phyloP scores from a whole-genome alignment of 1,140 invertebrate species.

The Bombyx mandarina region DNA sequence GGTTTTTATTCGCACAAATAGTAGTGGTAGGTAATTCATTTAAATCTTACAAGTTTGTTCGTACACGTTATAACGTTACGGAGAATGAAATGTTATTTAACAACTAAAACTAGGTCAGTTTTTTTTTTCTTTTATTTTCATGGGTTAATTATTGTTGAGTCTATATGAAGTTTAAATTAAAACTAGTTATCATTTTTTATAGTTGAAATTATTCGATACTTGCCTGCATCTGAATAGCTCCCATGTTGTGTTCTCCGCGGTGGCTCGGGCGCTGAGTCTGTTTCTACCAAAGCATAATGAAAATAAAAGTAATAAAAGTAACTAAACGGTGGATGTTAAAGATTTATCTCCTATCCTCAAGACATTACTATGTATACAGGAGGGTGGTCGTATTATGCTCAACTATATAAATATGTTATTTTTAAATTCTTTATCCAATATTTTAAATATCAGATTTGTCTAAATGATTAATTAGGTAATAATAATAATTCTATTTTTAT shows the following conservation, averaged over 20 bases:
- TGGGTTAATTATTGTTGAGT: not conserved
- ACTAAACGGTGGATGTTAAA: constrained; percentile 15
- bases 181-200: not conserved
- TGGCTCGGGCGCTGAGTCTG: constrained; percentile 76
- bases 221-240: constrained; percentile 75
- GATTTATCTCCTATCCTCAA: constrained; percentile 23
- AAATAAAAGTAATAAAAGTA: constrained; percentile 41
- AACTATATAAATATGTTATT: not conserved
- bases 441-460: not conserved
- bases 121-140: constrained; percentile 9
- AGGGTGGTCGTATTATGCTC: too few species aligned
- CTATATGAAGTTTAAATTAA: not conserved
- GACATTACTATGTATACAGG: not conserved
- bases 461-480: not conserved
- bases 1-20: constrained; percentile 44
- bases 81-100: constrained; percentile 19
- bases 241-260: constrained; percentile 74
- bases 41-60: constrained; percentile 18
- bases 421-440: not conserved
- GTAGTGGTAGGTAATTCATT: constrained; percentile 18
- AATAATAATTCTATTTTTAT: not conserved
- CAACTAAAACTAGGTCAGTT: constrained; percentile 15
- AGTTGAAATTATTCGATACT: constrained; percentile 24
- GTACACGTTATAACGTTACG: constrained; percentile 18
- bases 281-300: constrained; percentile 73